These are phyloP conservation scores for cat (Felis catus) DNA, from an alignment of 2,113 vertebrate species.

Conservation along the genomic window DNA sequence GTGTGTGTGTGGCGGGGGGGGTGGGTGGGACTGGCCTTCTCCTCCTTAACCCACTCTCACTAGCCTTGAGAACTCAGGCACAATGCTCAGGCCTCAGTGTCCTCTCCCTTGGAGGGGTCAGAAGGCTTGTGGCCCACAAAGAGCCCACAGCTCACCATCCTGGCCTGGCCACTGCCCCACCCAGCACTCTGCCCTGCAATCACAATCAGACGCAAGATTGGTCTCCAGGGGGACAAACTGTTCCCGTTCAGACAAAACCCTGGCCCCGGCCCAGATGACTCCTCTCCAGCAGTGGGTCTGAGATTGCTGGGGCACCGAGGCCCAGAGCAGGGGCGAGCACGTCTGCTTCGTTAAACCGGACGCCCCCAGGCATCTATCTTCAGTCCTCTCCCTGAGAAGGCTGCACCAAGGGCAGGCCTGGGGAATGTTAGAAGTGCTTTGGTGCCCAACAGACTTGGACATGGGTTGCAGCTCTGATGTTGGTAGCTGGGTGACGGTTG, in stretches of 20 bases:
- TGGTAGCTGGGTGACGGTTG: not conserved
- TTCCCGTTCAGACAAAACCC: not conserved
- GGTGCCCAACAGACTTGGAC: not conserved
- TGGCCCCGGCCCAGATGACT: not conserved
- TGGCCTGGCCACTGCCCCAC: not conserved
- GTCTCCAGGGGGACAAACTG: not conserved
- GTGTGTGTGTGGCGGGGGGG: accelerated
- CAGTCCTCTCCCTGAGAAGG: not conserved
- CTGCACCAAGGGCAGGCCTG: not conserved
- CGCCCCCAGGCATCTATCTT: not conserved
- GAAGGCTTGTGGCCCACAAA: not conserved
- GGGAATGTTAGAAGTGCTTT: not conserved
- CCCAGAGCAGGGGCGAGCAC: not conserved
- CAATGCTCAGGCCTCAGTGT: not conserved
- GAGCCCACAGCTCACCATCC: not conserved
- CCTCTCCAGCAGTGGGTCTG: not conserved
- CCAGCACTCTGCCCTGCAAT: not conserved
- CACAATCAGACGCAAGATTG: accelerated
- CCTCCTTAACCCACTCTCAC: not conserved
- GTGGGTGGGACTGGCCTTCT: not conserved
- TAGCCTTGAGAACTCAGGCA: not conserved
- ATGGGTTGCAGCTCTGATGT: not conserved
- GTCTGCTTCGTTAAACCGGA: too few relatives aligned
- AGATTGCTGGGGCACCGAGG: not conserved
- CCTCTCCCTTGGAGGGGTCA: accelerated